Conservation (phyloP, 2,888 invertebrate genomes). For the Lasioglossum zephyrum region DNA sequence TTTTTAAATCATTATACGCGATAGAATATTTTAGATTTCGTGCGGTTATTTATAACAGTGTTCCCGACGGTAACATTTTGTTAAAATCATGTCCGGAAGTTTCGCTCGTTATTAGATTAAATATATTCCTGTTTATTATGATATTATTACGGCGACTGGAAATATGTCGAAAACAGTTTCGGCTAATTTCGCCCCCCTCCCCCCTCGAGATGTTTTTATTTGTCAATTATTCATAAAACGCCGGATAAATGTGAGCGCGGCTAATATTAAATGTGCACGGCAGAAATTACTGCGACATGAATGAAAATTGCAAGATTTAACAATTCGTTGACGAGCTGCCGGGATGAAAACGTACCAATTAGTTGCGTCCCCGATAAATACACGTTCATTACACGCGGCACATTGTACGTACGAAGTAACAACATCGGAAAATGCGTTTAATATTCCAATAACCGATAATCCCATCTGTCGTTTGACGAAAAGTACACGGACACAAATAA, state of each 20-base stretch:
- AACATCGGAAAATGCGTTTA: neutral
- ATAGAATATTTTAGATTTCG: no score
- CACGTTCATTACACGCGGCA: neutral
- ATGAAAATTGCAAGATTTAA: slow-evolving; percentile 22
- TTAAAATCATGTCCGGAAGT: neutral
- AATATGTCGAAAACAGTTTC: slow-evolving; percentile 2
- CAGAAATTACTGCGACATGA: neutral
- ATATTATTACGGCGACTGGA: slow-evolving; percentile 7
- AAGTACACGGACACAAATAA: neutral
- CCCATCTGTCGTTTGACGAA: neutral
- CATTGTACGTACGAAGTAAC: neutral
- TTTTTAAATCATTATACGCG: no score
- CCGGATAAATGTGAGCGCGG: slow-evolving; percentile 6
- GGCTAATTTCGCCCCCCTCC: slow-evolving; percentile 4
- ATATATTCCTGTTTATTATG: neutral
- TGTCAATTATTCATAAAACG: slow-evolving; percentile 14
- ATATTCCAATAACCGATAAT: neutral
- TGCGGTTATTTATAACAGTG: neutral
- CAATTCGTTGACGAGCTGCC: neutral
- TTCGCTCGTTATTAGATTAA: neutral
- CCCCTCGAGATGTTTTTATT: slow-evolving; percentile 3
- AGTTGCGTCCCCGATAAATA: neutral
- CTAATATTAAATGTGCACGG: slow-evolving; percentile 1
- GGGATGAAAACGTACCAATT: slow-evolving; percentile 20
- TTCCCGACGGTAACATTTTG: neutral